Evolutionary conservation across 2,797 vertebrate species (phyloP).

Genomic region (Taenioides sp.): DNA sequence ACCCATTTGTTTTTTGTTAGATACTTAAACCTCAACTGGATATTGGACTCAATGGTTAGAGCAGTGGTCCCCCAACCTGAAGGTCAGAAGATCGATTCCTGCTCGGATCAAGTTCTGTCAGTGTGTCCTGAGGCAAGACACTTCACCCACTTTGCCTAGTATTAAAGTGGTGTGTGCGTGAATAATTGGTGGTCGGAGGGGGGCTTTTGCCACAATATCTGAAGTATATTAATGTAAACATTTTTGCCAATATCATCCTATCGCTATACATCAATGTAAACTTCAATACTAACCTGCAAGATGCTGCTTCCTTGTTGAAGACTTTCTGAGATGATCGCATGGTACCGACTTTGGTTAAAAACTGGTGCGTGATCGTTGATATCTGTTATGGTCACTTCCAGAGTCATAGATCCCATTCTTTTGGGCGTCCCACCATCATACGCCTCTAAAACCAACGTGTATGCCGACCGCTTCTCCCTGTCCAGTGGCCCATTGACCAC

Average conservation of each 20-base stretch:
- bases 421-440: constrained; percentile 94
- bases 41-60: no score
- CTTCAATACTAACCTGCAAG: constrained; percentile 79
- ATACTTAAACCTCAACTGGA: neutral
- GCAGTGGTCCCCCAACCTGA: no score
- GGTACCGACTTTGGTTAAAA: constrained; percentile 98
- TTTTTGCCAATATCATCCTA: neutral
- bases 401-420: constrained; percentile 83
- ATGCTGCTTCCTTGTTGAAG: constrained; percentile 90
- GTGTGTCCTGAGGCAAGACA: no score
- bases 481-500: constrained; percentile 87
- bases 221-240: no score
- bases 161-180: no score
- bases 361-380: constrained; percentile 94
- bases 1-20: neutral
- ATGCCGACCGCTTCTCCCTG: constrained; percentile 86
- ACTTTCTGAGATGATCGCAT: constrained; percentile 92
- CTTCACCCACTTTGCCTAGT: no score
- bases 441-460: constrained; percentile 89
- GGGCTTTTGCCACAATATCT: neutral
- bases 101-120: no score
- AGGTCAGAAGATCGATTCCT: no score
- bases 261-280: constrained; percentile 29
- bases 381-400: constrained; percentile 90
- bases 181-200: no score